Base-by-base conservation (phyloP, 2,888 invertebrate genomes). In the Drosophila lacicola region DNA sequence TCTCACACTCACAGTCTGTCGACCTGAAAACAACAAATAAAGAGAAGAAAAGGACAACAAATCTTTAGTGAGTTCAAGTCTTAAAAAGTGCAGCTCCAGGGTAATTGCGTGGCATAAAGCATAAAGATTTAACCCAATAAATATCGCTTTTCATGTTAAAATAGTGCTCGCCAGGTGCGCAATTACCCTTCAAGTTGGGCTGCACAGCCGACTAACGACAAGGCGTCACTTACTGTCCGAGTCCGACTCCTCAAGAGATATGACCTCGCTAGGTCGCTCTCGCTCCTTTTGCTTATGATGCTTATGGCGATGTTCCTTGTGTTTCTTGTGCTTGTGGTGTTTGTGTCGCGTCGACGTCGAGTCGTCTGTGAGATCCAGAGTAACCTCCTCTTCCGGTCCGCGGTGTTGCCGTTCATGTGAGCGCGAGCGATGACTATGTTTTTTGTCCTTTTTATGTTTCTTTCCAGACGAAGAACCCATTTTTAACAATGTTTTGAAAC, bases 391-490 rank as follows among this genome's bases (percentile, higher is more conserved):
- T 5, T 75, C 80, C 2, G 56, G 29, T 4, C 73, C 80, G 5
- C 70, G 60, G 4, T 57, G 64, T 36, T 53, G 74, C 8, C 78
- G 70, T 41, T 88, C 89, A 2, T 45, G 53, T 14, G 91, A 91
- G 10, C 80, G 82, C 0, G 89, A 87, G 13, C 85, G 87, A 64
- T 90, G 90, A 51, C 90, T 91, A 57, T 90, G 89, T 51, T 92
- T 92, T 34, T 90, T 91, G 9, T 93, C 92, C 61, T 91, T 91
- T 61, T 92, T 92, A 62, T 92, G 92, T 60, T 92, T 93, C 76
- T 92, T 92, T 3, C 89, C 89, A n/a, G 88, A 87, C 3, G 92
- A 90, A 3, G 91, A 92, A 36, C 92, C 92, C 93, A 93, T 93
- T 78, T 71, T 85, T n/a, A 36, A 21, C 5, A 50, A 49, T 42